Evolutionary conservation across 2,113 vertebrate genomes (phyloP).

Genomic region (Pachyramphus minor): DNA sequence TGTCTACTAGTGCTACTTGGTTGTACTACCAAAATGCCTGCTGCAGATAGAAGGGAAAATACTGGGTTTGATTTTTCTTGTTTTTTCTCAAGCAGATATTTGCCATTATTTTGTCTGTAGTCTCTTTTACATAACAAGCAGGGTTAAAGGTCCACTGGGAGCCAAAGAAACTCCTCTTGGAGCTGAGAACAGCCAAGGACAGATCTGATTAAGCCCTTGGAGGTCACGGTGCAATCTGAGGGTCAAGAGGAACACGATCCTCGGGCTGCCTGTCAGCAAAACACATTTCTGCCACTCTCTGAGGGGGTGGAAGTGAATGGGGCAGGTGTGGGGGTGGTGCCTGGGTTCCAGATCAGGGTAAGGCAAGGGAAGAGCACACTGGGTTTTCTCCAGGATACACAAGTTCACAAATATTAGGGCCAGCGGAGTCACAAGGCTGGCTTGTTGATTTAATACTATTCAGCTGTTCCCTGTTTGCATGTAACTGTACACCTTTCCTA

Average conservation of each 20-base stretch:
- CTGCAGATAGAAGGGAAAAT: background rate
- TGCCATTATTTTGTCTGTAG: background rate
- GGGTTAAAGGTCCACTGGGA: background rate
- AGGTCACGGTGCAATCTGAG: background rate
- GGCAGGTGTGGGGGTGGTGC: background rate
- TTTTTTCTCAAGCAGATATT: background rate
- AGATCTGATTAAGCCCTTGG: background rate
- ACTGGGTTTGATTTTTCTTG: background rate
- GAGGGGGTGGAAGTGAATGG: background rate
- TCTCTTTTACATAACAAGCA: background rate
- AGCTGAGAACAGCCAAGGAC: background rate
- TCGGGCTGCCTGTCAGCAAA: background rate
- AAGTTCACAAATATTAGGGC: background rate
- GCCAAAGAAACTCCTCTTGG: background rate
- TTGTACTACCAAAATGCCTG: background rate
- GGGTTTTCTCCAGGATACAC: background rate
- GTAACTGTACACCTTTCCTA: conserved; percentile 39
- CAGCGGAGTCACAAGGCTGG: background rate
- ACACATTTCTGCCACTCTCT: background rate
- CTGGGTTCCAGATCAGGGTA: background rate
- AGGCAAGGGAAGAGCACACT: background rate
- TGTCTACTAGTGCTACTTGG: background rate
- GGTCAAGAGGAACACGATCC: background rate
- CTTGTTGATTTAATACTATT: conserved; percentile 45
- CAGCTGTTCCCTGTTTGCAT: conserved; percentile 41